Evolutionary conservation across 2,113 vertebrate genomes (phyloP), one percentile per base, ranked within the genome.

Genomic region (Scomber japonicus): DNA sequence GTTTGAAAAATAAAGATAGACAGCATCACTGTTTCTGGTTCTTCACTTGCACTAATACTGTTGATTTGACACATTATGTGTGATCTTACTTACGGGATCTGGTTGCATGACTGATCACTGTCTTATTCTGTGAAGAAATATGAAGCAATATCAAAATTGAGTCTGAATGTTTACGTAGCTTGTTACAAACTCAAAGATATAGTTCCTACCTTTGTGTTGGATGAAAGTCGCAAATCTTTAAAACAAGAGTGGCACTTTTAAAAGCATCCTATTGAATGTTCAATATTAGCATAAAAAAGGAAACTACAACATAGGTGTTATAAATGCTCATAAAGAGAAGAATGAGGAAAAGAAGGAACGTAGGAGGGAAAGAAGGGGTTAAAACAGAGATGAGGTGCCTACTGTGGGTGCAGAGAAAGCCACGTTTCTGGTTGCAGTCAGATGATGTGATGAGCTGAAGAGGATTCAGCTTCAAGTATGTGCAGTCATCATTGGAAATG

Each of bases 331-430:
- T 30, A 17, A 48, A 30, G 24, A 75, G 35, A 35, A 57, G 15
- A 24, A 76, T 19, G 12, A n/a, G 15, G 40, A 64, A n/a, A 48
- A 44, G 19, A 10, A 57, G 13, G 10, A 0, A 31, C 40, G 21
- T 7, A 17, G 4, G 12, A 65, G 12, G 45, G 24, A 21, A 11
- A 40, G 11, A 30, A 21, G n/a, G 11, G 44, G n/a, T 19, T n/a
- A 51, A 53, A 55, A 27, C 4, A 53, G 8, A 1, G 13, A 87
- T 21, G 57, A 94, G 30, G 50, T 89, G 77, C 64, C 24, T 66
- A 66, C 64, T 51, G 48, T n/a, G 16, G 48, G 64, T 31, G 64
- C 64, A 66, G 64, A 35, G 6, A 48, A 51, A 66, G 11, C 64
- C 48, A n/a, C 24, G 48, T 66, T 66, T 66, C 7, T 31, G 46